A percentile compares a stretch with the other conserved stretches of the same genome.
Conservation (phyloP, 1,140 invertebrate species). For the Diachasmimorpha longicaudata region DNA sequence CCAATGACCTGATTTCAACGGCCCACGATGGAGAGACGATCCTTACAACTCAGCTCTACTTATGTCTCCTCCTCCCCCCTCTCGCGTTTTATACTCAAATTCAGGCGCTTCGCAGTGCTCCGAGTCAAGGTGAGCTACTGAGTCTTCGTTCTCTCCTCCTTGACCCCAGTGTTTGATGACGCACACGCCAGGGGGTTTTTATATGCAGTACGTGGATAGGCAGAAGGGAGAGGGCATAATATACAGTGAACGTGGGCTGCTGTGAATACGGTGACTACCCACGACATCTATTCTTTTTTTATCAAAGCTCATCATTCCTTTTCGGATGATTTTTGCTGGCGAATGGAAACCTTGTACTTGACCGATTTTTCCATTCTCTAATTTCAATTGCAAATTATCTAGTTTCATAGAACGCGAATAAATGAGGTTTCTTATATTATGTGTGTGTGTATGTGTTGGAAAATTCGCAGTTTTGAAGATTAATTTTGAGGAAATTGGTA, state of each 20-base stretch:
- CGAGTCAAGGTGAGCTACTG: constrained; percentile 23
- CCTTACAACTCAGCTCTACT: not conserved
- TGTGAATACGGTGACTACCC: no score
- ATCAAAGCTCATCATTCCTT: no score
- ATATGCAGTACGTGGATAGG: not conserved
- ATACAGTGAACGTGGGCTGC: not conserved
- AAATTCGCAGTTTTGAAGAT: no score
- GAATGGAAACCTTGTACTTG: no score
- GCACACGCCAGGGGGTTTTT: not conserved
- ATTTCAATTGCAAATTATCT: no score
- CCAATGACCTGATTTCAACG: constrained; percentile 49
- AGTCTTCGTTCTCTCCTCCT: constrained; percentile 6
- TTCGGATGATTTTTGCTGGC: no score
- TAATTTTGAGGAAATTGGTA: no score
- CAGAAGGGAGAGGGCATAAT: not conserved
- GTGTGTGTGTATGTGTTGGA: no score
- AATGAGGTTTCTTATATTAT: no score
- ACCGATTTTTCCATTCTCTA: no score
- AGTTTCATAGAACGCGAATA: no score
- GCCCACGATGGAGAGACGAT: constrained; percentile 26
- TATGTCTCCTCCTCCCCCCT: not conserved
- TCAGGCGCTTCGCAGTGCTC: not conserved
- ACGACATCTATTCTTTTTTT: no score
- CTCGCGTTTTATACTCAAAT: not conserved
- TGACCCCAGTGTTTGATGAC: constrained; percentile 13